Conservation (phyloP, 1,140 invertebrate genomes). For the Helicoverpa armigera region DNA sequence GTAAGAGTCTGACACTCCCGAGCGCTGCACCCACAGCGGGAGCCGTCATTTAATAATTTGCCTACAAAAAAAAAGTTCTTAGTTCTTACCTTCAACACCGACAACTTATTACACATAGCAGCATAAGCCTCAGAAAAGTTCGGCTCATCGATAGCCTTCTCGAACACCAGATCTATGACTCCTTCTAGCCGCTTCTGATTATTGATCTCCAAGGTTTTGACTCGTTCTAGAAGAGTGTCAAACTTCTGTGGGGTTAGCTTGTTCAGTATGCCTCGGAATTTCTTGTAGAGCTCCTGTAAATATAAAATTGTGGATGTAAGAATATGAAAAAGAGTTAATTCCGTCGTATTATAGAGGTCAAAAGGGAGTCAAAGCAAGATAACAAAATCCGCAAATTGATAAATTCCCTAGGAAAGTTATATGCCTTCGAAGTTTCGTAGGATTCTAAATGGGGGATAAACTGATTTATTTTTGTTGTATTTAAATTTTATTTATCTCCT, state of each 20-base stretch:
- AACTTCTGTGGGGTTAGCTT: constrained; percentile 98
- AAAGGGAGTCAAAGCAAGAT: too few relatives aligned
- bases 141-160: constrained; percentile 98
- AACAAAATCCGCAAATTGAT: too few relatives aligned
- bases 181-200: constrained; percentile 92
- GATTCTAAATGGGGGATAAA: too few relatives aligned
- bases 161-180: constrained; percentile 97
- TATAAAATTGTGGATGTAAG: constrained; percentile 20
- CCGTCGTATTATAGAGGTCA: constrained; percentile 31
- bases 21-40: too few relatives aligned
- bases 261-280: constrained; percentile 96
- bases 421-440: too few relatives aligned
- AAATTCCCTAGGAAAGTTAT: too few relatives aligned
- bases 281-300: constrained; percentile 91
- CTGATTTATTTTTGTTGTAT: too few relatives aligned
- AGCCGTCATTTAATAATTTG: too few relatives aligned
- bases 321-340: background rate
- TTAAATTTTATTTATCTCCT: too few relatives aligned
- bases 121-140: constrained; percentile 97
- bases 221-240: constrained; percentile 92
- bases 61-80: too few relatives aligned
- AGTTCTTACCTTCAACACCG: constrained; percentile 87
- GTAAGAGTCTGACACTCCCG: too few relatives aligned
- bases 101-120: constrained; percentile 91
- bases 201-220: constrained; percentile 93